Percentiles rank a stretch among this genome's conserved stretches.
These are phyloP conservation scores for Cryptosula pallasiana DNA, from an alignment of 2,888 invertebrate species.

Conservation along the genomic window DNA sequence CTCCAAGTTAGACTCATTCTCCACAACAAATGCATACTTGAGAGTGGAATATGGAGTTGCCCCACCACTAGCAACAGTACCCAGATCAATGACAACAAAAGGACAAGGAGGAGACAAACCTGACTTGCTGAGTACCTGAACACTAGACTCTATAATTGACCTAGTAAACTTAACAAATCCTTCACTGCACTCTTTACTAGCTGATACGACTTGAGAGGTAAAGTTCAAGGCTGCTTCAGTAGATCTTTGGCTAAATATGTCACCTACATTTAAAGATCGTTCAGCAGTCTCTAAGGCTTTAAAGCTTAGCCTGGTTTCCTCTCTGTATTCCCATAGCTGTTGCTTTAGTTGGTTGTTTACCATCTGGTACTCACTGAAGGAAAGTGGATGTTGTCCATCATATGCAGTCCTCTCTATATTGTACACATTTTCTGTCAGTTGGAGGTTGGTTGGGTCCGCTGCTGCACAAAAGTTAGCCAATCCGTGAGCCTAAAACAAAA, in stretches of 20 bases:
- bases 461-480: background rate
- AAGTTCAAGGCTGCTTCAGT: background rate
- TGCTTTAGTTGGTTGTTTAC: no score
- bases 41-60: no score
- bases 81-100: no score
- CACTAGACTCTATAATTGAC: background rate
- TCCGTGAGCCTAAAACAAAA: background rate
- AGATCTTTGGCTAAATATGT: background rate
- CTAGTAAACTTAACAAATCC: background rate
- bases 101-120: background rate
- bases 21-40: no score
- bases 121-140: background rate
- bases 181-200: background rate
- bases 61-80: no score
- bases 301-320: background rate
- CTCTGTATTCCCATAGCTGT: background rate
- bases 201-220: background rate
- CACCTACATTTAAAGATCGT: background rate
- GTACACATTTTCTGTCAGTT: background rate
- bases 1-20: no score
- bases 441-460: background rate
- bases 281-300: background rate
- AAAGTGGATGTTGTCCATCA: background rate
- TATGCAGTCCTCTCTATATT: background rate
- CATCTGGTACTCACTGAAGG: background rate